These are phyloP conservation scores for Anoura caudifer DNA, from an alignment of 2,113 vertebrate genomes.

Conservation along the genomic window DNA sequence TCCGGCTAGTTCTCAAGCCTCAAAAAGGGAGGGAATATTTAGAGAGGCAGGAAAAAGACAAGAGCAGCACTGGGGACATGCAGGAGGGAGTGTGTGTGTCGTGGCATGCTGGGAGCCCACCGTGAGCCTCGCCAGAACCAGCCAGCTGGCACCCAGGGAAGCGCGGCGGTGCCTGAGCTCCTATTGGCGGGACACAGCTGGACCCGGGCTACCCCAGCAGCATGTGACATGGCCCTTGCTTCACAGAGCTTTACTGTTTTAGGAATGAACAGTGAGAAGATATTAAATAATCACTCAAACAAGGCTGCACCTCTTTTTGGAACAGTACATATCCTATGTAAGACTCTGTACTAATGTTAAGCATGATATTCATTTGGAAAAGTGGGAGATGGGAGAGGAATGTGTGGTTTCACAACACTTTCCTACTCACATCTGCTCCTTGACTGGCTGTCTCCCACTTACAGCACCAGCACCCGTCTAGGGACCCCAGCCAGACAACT, in stretches of 20 bases:
- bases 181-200: accelerated
- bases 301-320: slow-evolving; percentile 15
- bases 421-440: background rate
- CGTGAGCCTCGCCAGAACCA: accelerated
- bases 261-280: background rate
- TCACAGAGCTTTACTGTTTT: background rate
- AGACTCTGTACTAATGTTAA: background rate
- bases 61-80: background rate
- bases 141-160: background rate
- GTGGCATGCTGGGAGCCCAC: accelerated
- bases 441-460: background rate
- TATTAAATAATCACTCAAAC: slow-evolving; percentile 33
- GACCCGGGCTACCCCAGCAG: background rate
- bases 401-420: background rate
- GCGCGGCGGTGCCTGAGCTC: background rate
- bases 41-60: background rate
- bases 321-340: background rate
- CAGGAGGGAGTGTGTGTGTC: background rate
- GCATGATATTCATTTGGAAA: background rate
- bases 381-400: background rate
- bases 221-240: accelerated
- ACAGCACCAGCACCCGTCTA: background rate
- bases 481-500: too few relatives aligned
- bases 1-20: background rate
- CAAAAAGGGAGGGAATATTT: background rate